Evolutionary conservation across 2,113 vertebrate genomes (phyloP), one percentile per base, ranked within the genome.

Genomic region (Trematocara variabile): DNA sequence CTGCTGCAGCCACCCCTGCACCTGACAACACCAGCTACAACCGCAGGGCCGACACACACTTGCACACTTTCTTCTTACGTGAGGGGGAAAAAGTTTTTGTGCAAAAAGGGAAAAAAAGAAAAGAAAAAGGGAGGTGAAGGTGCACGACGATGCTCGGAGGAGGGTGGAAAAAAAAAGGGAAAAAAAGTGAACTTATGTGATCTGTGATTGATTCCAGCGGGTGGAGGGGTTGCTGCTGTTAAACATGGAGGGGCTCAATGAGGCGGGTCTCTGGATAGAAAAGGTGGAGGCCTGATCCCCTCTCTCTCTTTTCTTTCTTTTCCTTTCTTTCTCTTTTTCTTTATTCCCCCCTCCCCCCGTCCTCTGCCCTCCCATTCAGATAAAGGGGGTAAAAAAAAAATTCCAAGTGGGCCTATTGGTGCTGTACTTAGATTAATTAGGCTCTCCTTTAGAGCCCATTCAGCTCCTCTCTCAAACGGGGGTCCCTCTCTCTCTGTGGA

Each of bases 371-470:
- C 90, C 92, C 93, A 92, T 92, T 93, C 88, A 93, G 89, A 96
- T 96, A 96, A 96, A 95, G 93, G 95, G 95, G 95, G 93, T 37
- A 20, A 65, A 65, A 96, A 96, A 91, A 94, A 96, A 96, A 96
- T 95, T 97, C 97, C 96, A 92, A 97, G 96, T 94, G 94, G 96
- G 96, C 95, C 96, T 94, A 97, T 97, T 98, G 96, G 96, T 94
- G 97, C 96, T 92, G 94, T 96, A 97, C 97, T 97, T 97, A 97
- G 96, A 97, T 97, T 98, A 97, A 98, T 97, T 98, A 97, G 97
- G 95, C 95, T 94, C 93, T 95, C 94, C 97, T 97, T 97, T 97
- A 98, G 97, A 96, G 94, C 94, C 96, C 96, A 97, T 98, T 98
- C 96, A 98, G 97, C 89, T 83, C 92, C 91, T 89, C 96, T 96